Evolutionary conservation across 30 jellyfish, hydroid and myxozoan species (phyloP).

Genomic region (Hydra vulgaris): DNA sequence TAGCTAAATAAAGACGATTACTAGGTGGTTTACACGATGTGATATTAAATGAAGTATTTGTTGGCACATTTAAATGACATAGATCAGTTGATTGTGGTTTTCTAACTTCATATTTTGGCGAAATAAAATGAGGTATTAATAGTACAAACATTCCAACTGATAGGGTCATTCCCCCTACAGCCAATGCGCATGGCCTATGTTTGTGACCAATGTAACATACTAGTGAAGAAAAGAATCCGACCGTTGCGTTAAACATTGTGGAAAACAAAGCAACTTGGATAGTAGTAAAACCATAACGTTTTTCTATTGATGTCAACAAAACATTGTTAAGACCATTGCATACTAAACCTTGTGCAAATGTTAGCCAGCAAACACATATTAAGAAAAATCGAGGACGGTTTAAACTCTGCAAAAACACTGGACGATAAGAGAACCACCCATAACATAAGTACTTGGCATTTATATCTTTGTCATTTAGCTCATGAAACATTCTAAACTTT

Average conservation of each 20-base stretch:
- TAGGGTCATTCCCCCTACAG: slow-evolving; percentile 23
- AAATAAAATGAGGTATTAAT: slow-evolving; percentile 21
- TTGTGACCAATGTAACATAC: slow-evolving; percentile 37
- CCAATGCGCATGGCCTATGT: slow-evolving; percentile 30
- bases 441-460: neutral
- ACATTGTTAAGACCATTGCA: slow-evolving; percentile 8
- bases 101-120: slow-evolving; percentile 13
- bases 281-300: slow-evolving; percentile 29
- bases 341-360: slow-evolving; percentile 21
- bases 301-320: slow-evolving; percentile 19
- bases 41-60: neutral
- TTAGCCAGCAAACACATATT: slow-evolving; percentile 6
- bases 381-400: slow-evolving; percentile 27
- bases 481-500: neutral
- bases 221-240: slow-evolving; percentile 19
- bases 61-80: neutral
- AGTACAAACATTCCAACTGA: slow-evolving; percentile 18
- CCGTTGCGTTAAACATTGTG: slow-evolving; percentile 11
- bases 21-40: neutral
- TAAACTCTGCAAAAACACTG: slow-evolving; percentile 2
- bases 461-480: neutral
- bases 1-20: neutral
- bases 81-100: slow-evolving; percentile 2
- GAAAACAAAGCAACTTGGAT: slow-evolving; percentile 16
- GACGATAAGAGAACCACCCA: neutral